phyloP scores from a whole-genome alignment of 2,888 invertebrate species.

The Gymnocheta viridis region DNA sequence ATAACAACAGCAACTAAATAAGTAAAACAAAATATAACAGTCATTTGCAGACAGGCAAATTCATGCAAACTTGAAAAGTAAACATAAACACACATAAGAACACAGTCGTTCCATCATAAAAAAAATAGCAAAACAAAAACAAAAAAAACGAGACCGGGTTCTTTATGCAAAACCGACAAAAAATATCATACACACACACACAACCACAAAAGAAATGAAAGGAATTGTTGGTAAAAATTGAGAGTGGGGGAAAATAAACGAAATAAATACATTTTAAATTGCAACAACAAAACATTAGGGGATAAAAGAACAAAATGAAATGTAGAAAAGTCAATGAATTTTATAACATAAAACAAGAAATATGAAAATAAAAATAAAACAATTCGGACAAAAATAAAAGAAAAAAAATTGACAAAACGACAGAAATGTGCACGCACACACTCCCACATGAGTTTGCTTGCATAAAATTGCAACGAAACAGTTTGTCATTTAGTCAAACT shows the following conservation, averaged over 20 bases:
- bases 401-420: constrained; percentile 34
- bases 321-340: constrained; percentile 80
- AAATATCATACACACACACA: not conserved
- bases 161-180: constrained; percentile 50
- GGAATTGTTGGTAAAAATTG: constrained; percentile 11
- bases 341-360: constrained; percentile 38
- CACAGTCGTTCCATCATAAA: constrained; percentile 13
- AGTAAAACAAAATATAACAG: constrained; percentile 37
- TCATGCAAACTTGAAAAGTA: constrained; percentile 40
- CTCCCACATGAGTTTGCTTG: not conserved
- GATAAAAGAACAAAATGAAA: constrained; percentile 75
- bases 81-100: constrained; percentile 40
- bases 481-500: constrained; percentile 32
- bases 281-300: constrained; percentile 43
- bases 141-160: constrained; percentile 47
- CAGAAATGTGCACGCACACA: not conserved
- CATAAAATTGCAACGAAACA: constrained; percentile 21
- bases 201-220: constrained; percentile 4
- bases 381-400: constrained; percentile 36
- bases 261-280: constrained; percentile 21
- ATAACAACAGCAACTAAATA: constrained; percentile 49
- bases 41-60: constrained; percentile 49
- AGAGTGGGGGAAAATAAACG: constrained; percentile 48
- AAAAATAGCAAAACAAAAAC: not conserved
- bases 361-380: not conserved